Evolutionary conservation across 64 coral and sea anemone species (phyloP).

Genomic region (Stichodactyla mertensii): DNA sequence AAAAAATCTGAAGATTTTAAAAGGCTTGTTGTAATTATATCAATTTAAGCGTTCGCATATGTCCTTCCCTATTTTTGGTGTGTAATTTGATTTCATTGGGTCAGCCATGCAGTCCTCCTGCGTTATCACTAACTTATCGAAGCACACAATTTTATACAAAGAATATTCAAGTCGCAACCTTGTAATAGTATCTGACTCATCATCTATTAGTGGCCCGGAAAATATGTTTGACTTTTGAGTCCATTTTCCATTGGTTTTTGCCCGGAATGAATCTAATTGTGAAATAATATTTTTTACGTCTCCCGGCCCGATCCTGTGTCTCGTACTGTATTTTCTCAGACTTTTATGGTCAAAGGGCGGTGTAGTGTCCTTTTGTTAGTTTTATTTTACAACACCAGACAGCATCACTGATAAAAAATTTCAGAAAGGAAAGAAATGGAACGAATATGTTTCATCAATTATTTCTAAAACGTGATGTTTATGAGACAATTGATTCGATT

Average conservation of each 20-base stretch:
- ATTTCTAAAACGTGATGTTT: neutral
- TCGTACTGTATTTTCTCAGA: no score
- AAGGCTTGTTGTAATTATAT: neutral
- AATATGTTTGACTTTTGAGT: neutral
- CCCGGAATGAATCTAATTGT: neutral
- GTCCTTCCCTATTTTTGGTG: neutral
- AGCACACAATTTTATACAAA: neutral
- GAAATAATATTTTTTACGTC: neutral
- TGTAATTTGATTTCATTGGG: neutral
- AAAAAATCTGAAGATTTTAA: neutral
- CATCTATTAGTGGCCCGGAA: neutral
- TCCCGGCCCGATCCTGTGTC: no score
- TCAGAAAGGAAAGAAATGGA: neutral
- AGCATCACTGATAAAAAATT: no score
- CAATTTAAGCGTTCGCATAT: neutral
- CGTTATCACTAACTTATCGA: no score
- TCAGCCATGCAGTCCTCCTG: no score
- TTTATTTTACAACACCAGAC: no score
- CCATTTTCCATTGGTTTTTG: neutral
- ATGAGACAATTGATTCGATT: neutral
- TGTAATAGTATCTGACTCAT: neutral
- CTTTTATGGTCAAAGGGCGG: no score
- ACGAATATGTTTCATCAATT: neutral
- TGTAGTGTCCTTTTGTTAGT: no score
- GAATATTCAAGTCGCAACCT: neutral